Evolutionary conservation across 2,888 invertebrate genomes (phyloP), one percentile per base, ranked within the genome.

Genomic region (Cactoblastis cactorum): DNA sequence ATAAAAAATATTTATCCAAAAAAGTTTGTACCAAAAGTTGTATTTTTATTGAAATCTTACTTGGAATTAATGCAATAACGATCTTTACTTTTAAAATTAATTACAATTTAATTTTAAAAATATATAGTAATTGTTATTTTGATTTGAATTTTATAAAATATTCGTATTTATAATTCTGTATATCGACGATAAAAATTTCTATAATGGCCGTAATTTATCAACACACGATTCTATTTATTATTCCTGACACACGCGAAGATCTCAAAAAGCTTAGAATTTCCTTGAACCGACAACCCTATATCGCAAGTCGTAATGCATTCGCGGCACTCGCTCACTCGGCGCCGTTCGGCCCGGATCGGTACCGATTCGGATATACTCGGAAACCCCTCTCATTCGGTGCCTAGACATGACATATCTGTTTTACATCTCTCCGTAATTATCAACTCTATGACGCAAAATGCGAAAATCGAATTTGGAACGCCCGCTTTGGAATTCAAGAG

Each of bases 261-360:
- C 32, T 9, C 49, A 46, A 41, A 56, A 53, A 57, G 45, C 52
- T 43, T 43, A 39, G 9, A 57, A 58, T 72, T 77, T 81, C 73
- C 77, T 70, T 62, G 52, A 19, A 1, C 57, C 53, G 69, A 51
- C 83, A 86, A 53, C 88, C 88, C 86, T 88, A 78, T 52, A 51
- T 71, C 66, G 72, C 71, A 76, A 78, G 74, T 73, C 77, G 86
- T 86, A 86, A 86, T 87, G 88, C 88, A 87, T 84, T 85, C 86
- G 75, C 75, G 76, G 76, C 77, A 66, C 77, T 83, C 82, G 82
- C 79, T 75, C 74, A 78, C 80, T 89, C 88, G 88, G 86, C 84
- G 82, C 79, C 83, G 65, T 71, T 88, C 88, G 87, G 87, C 75
- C 84, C 80, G 76, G 88, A 88, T 88, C 88, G 87, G 88, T 88